phyloP scores from a whole-genome alignment of 2,113 vertebrate species.

The Salvelinus fontinalis region DNA sequence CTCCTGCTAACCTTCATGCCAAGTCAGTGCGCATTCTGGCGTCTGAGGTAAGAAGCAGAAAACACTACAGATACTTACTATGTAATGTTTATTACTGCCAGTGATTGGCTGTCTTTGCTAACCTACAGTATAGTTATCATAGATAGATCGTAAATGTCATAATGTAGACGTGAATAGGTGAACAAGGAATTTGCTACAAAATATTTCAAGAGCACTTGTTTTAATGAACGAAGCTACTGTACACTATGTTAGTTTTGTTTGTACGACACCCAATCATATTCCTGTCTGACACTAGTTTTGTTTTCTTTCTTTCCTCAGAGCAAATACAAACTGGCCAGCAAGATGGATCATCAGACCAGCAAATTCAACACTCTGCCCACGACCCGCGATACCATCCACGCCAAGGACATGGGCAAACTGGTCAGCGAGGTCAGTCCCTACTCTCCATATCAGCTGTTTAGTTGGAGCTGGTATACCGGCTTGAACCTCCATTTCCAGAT shows the following conservation, averaged over 20 bases:
- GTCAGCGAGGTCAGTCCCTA: conserved; percentile 84
- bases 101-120: too few species aligned
- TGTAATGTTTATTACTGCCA: too few species aligned
- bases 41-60: conserved; percentile 81
- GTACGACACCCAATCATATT: neutral
- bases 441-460: neutral
- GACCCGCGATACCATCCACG: conserved; percentile 88
- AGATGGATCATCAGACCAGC: conserved; percentile 86
- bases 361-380: conserved; percentile 86
- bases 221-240: neutral
- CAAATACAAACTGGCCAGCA: conserved; percentile 91
- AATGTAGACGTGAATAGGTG: too few species aligned
- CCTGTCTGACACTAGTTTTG: neutral
- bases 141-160: too few species aligned
- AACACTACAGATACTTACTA: neutral
- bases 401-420: conserved; percentile 87
- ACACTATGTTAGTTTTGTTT: neutral
- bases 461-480: neutral
- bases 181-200: too few species aligned
- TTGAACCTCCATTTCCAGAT: neutral
- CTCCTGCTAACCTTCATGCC: conserved; percentile 92
- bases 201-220: neutral
- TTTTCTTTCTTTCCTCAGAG: conserved; percentile 72
- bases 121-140: too few species aligned
- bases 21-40: conserved; percentile 83